A percentile compares a stretch with the other conserved stretches of the same genome.
phyloP scores from a whole-genome alignment of 2,888 invertebrate genomes.

The Sphecodes monilicornis region DNA sequence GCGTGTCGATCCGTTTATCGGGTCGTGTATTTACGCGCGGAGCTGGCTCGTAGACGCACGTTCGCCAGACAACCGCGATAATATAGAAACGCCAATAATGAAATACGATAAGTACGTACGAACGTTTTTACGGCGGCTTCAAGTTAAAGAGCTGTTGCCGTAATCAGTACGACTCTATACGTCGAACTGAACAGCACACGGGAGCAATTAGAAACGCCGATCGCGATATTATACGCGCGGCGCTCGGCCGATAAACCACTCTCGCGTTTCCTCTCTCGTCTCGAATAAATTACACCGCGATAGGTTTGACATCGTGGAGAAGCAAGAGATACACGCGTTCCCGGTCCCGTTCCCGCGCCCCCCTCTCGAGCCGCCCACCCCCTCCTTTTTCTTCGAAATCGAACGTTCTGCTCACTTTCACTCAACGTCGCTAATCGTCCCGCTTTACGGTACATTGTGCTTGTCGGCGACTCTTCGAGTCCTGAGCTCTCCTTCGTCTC shows the following conservation, averaged over 20 bases:
- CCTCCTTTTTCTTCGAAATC: constrained; percentile 30
- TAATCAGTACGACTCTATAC: constrained; percentile 65
- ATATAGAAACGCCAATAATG: constrained; percentile 67
- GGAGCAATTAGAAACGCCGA: constrained; percentile 58
- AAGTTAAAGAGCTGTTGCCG: constrained; percentile 56
- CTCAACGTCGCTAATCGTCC: constrained; percentile 56
- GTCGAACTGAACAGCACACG: constrained; percentile 27
- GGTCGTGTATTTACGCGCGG: constrained; percentile 65
- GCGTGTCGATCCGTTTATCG: constrained; percentile 68
- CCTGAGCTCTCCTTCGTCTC: background rate
- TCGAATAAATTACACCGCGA: constrained; percentile 52
- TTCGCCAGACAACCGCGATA: constrained; percentile 59
- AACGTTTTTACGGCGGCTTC: constrained; percentile 39
- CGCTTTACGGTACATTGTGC: constrained; percentile 58
- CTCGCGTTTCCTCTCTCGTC: constrained; percentile 25
- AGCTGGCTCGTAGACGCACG: constrained; percentile 58
- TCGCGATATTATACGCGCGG: constrained; percentile 45
- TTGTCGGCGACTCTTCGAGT: constrained; percentile 30
- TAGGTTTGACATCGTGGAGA: constrained; percentile 29
- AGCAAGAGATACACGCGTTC: constrained; percentile 36
- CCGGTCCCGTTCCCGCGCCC: background rate
- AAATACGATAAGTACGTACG: constrained; percentile 58
- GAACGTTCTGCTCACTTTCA: constrained; percentile 44
- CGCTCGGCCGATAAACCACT: constrained; percentile 28
- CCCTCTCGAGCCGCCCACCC: background rate